Conservation (phyloP, 1,140 invertebrate species). For the Cydia fagiglandana region DNA sequence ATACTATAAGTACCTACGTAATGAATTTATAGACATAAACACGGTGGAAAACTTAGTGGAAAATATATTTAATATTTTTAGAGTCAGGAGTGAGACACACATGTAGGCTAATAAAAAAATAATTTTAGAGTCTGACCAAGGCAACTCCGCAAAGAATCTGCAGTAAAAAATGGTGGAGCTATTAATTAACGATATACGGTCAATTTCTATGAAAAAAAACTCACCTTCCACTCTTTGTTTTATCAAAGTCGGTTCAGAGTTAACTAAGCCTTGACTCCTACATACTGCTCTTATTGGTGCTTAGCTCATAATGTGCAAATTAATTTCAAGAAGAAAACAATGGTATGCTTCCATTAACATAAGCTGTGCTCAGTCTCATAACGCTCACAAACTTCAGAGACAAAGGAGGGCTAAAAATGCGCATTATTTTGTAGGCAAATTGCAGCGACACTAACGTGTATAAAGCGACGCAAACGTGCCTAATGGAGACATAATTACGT, state of each 20-base stretch:
- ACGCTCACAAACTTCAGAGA: conserved; percentile 11
- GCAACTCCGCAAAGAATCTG: too few species aligned
- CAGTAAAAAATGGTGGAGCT: too few species aligned
- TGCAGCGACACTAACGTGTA: background rate
- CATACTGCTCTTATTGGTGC: too few species aligned
- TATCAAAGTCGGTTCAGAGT: too few species aligned
- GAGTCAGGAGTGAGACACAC: too few species aligned
- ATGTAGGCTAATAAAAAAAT: too few species aligned
- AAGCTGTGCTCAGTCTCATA: background rate
- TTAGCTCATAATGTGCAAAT: background rate
- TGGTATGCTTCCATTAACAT: background rate
- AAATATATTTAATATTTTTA: background rate
- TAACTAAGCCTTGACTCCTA: too few species aligned
- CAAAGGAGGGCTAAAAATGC: conserved; percentile 24
- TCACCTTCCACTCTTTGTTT: too few species aligned
- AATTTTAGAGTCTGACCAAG: background rate
- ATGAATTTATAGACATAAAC: background rate
- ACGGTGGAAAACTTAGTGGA: background rate
- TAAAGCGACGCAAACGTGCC: background rate
- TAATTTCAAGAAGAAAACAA: background rate
- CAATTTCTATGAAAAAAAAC: too few species aligned
- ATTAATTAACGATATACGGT: too few species aligned
- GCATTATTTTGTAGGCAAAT: conserved; percentile 27
- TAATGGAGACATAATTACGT: conserved; percentile 21
- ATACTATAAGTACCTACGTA: background rate